These are phyloP conservation scores for Sminthurinus aureus DNA, from an alignment of 2,888 invertebrate genomes.

Conservation along the genomic window DNA sequence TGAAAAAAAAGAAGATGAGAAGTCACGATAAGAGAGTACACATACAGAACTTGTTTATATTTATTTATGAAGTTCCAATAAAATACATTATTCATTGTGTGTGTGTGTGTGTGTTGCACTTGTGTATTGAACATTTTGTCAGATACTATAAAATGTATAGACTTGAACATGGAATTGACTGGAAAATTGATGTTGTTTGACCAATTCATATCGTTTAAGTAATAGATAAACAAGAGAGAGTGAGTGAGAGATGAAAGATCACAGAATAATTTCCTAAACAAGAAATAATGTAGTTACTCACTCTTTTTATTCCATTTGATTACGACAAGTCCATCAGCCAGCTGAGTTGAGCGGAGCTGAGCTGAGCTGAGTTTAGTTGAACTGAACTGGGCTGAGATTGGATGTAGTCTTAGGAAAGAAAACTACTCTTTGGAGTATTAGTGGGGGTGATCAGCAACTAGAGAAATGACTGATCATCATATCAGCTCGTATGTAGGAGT, in stretches of 20 bases:
- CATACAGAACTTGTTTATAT: not conserved
- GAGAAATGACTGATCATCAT: slow-evolving; percentile 37
- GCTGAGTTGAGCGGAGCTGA: not conserved
- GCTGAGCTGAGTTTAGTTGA: slow-evolving; percentile 6
- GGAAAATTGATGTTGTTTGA: no score
- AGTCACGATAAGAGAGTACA: not conserved
- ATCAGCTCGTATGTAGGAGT: slow-evolving; percentile 42
- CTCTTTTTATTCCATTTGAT: not conserved
- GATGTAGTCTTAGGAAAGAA: slow-evolving; percentile 42
- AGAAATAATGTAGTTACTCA: slow-evolving; percentile 10
- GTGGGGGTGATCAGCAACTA: slow-evolving; percentile 41
- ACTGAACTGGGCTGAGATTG: slow-evolving; percentile 38
- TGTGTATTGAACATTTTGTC: not conserved
- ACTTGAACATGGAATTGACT: not conserved
- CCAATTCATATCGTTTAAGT: no score
- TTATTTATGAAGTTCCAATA: not conserved
- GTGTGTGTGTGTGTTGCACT: no score
- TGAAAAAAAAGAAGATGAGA: not conserved
- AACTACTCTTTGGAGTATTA: slow-evolving; percentile 21
- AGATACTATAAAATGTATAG: not conserved
- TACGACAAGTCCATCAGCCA: not conserved
- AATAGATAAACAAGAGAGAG: no score
- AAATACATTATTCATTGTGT: no score
- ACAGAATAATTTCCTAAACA: slow-evolving; percentile 25
- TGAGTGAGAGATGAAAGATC: not conserved